Percentiles rank a stretch among this genome's conserved stretches.
Evolutionary conservation across 2,113 vertebrate genomes (phyloP).

Genomic region (Zosterops hypoxanthus): DNA sequence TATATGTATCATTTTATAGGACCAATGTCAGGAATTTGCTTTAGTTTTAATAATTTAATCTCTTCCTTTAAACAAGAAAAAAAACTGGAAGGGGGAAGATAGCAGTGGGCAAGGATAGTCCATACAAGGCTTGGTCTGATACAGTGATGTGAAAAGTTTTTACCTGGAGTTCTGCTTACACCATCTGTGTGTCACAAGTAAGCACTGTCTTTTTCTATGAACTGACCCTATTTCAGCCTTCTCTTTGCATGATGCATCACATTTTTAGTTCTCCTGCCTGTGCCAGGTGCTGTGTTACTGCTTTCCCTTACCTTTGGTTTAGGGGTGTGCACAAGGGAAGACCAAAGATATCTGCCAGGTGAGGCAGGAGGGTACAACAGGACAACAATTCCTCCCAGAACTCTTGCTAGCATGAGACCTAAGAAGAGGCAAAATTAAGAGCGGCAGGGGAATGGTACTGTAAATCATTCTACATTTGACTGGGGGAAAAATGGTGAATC

Average conservation of each 20-base stretch:
- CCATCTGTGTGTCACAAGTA: accelerated
- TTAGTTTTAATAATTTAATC: neutral
- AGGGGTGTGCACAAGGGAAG: accelerated
- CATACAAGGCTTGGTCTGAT: neutral
- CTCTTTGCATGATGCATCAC: neutral
- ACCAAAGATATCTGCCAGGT: neutral
- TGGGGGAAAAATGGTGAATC: neutral
- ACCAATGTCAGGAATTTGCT: neutral
- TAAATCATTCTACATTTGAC: neutral
- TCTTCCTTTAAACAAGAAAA: neutral
- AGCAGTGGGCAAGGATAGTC: neutral
- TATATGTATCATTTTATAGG: neutral
- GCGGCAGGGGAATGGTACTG: neutral
- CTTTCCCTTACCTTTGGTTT: no score
- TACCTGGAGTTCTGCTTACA: neutral
- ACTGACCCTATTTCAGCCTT: neutral
- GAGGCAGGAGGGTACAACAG: accelerated
- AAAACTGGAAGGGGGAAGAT: no score
- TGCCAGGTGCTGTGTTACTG: neutral
- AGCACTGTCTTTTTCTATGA: neutral
- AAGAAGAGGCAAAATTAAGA: neutral
- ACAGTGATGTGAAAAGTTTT: neutral
- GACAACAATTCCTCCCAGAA: accelerated
- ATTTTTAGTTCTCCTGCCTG: neutral
- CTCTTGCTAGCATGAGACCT: neutral